Evolutionary conservation across 2,888 invertebrate genomes (phyloP), one percentile per base, ranked within the genome.

Genomic region (Sthenelais limicola): DNA sequence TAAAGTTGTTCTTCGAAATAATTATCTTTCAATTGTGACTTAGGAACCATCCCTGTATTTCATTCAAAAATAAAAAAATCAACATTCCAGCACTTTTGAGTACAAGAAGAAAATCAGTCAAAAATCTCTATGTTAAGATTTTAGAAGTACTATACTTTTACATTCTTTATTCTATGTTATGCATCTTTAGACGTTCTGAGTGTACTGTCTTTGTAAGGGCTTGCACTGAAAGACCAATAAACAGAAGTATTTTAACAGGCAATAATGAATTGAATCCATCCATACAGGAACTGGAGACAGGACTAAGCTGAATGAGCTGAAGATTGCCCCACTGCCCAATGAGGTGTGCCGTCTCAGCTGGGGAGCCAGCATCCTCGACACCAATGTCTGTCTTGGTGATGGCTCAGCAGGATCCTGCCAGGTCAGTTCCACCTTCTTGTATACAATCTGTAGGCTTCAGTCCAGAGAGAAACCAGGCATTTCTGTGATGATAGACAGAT

Each of bases 331-430:
- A 3, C n/a, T 24, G 21, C n/a, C 66, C 21, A 66, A 66, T 24
- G 38, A 4, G 2, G 66, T 5, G 4, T 66, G 66, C 26, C 66
- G 38, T n/a, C 24, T 1, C 2, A 35, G 9, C 24, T 66, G 38
- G 43, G 66, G 66, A 2, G 1, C 18, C 1, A 24, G 26, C 24
- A 66, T 66, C 66, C 66, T 66, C 4, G 43, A 66, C 66, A 43
- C 66, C 43, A 35, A 66, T 43, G 43, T 66, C 66, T 66, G 66
- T 66, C 12, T 66, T 24, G 66, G 66, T 18, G 26, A 66, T 43
- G 66, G 66, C 28, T 28, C 24, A 21, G 18, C 43, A 38, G 66
- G 66, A 3, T 21, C 66, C 43, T 66, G 66, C 26, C 38, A 66
- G 21, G 66, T 66, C 30, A 5, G 56, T 9, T 5, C 24, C 24